Evolutionary conservation across 2,113 vertebrate genomes (phyloP).

Genomic region (Oceanites oceanicus): DNA sequence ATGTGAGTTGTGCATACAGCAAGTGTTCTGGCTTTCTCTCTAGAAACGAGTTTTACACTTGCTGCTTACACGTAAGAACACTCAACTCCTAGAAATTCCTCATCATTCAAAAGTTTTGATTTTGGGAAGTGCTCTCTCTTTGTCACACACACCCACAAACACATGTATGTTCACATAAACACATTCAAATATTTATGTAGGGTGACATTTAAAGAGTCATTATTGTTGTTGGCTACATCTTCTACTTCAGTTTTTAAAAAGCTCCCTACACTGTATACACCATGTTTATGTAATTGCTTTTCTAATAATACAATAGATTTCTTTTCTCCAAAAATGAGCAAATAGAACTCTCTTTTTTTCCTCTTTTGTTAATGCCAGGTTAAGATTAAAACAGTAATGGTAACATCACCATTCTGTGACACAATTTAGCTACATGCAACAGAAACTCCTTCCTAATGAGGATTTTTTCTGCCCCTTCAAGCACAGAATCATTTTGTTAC

Average conservation of each 20-base stretch:
- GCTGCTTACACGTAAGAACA: background rate
- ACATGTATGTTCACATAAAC: background rate
- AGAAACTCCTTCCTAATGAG: background rate
- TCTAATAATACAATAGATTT: background rate
- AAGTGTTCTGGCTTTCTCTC: background rate
- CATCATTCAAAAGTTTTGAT: background rate
- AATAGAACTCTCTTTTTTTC: background rate
- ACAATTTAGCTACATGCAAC: background rate
- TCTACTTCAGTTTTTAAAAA: background rate
- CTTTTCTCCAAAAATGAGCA: background rate
- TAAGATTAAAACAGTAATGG: background rate
- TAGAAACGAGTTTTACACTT: background rate
- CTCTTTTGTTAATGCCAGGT: background rate
- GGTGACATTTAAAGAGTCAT: background rate
- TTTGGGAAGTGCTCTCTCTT: background rate
- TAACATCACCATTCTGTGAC: background rate
- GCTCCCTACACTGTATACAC: background rate
- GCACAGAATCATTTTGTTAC: background rate
- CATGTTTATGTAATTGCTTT: background rate
- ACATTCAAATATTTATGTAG: conserved; percentile 17
- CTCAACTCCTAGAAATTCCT: background rate
- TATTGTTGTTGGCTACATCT: background rate
- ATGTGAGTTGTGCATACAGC: background rate
- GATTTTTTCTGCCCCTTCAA: background rate
- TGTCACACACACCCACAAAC: background rate